These are phyloP conservation scores for Nothura maculosa DNA, from an alignment of 2,797 vertebrate genomes.

Conservation along the genomic window DNA sequence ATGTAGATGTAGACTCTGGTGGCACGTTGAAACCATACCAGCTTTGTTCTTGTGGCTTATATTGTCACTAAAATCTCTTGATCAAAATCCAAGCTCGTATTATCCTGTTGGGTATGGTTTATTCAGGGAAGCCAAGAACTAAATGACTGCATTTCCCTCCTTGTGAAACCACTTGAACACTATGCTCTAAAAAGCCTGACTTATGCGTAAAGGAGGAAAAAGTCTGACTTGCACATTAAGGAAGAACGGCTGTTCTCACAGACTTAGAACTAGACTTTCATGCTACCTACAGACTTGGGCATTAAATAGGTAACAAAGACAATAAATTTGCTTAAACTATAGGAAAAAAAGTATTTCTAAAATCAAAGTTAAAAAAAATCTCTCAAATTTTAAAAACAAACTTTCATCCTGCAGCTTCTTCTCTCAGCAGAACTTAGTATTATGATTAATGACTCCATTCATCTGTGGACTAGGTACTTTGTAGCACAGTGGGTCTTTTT, in stretches of 20 bases:
- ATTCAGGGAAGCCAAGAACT: background rate
- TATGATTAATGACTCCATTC: background rate
- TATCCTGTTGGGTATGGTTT: background rate
- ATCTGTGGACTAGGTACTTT: background rate
- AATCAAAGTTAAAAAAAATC: background rate
- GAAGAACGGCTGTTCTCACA: background rate
- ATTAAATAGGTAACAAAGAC: background rate
- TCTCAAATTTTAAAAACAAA: background rate
- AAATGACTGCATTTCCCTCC: background rate
- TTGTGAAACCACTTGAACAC: accelerated
- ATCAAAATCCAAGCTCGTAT: background rate
- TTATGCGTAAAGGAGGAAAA: background rate
- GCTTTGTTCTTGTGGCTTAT: background rate
- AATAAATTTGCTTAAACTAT: background rate
- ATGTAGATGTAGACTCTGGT: background rate
- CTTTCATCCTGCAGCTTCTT: background rate
- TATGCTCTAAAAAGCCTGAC: background rate
- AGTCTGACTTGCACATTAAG: background rate
- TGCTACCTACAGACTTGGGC: background rate
- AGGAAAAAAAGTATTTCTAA: background rate
- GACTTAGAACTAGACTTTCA: background rate
- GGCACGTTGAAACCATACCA: background rate
- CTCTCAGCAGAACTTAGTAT: background rate
- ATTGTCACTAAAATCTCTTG: background rate
- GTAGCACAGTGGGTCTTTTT: background rate